Percentiles rank a stretch among this genome's conserved stretches.
These are phyloP conservation scores for Cryptomyrus ogoouensis DNA, from an alignment of 2,113 vertebrate genomes.

Conservation along the genomic window DNA sequence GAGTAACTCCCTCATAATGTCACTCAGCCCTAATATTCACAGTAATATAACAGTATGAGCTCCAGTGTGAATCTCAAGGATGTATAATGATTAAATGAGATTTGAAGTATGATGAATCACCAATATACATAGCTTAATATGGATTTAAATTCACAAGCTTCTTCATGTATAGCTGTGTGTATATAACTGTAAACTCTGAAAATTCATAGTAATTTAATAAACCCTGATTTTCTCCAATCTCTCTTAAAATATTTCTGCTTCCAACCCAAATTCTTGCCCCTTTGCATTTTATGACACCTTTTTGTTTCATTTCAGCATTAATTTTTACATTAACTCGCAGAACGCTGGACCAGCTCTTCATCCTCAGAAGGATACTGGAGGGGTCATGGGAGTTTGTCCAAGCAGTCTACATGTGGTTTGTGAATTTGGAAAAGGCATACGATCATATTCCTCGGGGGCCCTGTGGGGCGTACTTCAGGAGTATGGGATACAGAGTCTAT, in stretches of 20 bases:
- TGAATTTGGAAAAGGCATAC: background rate
- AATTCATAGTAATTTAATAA: conserved; percentile 21
- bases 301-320: background rate
- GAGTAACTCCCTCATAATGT: background rate
- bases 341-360: background rate
- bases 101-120: conserved; percentile 15
- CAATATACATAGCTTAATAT: conserved; percentile 1
- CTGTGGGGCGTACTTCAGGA: background rate
- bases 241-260: background rate
- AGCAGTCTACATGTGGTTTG: background rate
- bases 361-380: no score
- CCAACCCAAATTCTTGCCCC: background rate
- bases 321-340: background rate
- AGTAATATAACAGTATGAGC: background rate
- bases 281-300: background rate
- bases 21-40: background rate
- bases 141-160: background rate
- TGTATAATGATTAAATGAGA: background rate
- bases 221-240: conserved; percentile 7
- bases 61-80: background rate
- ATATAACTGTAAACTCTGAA: conserved; percentile 19
- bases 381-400: background rate
- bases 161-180: conserved; percentile 18
- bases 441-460: background rate
- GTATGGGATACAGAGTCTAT: background rate